These are phyloP conservation scores for Eubasilissa regina DNA, from an alignment of 1,140 invertebrate species.

Conservation along the genomic window DNA sequence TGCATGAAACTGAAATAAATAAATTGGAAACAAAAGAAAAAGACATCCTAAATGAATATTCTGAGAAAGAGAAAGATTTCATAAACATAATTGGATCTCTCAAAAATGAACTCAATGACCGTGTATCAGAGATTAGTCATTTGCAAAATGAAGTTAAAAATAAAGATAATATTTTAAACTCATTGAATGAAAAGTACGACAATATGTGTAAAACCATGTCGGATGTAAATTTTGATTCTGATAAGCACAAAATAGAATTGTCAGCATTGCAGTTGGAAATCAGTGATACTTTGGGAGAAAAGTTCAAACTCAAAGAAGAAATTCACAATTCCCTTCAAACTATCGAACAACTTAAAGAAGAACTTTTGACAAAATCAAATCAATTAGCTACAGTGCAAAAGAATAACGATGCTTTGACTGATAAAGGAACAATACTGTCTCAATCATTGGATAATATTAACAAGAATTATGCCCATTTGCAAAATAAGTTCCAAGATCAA, in stretches of 20 bases:
- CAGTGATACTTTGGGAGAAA: not conserved
- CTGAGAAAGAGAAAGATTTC: constrained; percentile 11
- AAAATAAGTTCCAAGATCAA: constrained; percentile 2
- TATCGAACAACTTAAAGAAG: not conserved
- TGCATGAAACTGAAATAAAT: too few species aligned
- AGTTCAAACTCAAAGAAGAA: constrained; percentile 3
- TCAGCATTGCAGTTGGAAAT: not conserved
- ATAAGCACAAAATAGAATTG: not conserved
- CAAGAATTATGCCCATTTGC: not conserved
- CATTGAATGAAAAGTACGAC: constrained; percentile 10
- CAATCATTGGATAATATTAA: constrained; percentile 17
- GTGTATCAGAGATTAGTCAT: not conserved
- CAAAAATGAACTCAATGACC: not conserved
- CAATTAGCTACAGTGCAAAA: not conserved
- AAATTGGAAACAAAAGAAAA: too few species aligned
- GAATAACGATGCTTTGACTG: not conserved
- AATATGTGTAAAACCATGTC: not conserved
- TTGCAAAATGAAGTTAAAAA: not conserved
- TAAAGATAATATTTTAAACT: not conserved
- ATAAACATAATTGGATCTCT: not conserved
- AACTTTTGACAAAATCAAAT: not conserved
- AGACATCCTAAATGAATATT: too few species aligned
- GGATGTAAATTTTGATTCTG: not conserved
- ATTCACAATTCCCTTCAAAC: not conserved
- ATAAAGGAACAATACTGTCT: not conserved